These are phyloP conservation scores for Dryobates pubescens DNA, from an alignment of 2,797 vertebrate species.

Conservation along the genomic window DNA sequence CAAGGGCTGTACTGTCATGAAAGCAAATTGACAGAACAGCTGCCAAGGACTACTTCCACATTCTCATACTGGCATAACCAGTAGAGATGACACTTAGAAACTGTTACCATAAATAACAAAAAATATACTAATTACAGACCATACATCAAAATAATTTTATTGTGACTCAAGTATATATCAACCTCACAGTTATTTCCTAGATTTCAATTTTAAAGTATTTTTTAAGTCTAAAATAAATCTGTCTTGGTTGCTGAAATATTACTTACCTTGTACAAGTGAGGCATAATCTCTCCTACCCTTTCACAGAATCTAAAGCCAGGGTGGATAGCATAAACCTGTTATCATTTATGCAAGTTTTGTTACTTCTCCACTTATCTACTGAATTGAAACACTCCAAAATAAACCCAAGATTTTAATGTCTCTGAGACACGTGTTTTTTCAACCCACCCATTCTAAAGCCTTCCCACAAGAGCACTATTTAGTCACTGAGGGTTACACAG, in stretches of 20 bases:
- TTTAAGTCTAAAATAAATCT: neutral
- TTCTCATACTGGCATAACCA: neutral
- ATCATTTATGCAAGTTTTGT: neutral
- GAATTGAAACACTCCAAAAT: neutral
- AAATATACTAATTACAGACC: neutral
- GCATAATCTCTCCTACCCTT: neutral
- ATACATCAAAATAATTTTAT: neutral
- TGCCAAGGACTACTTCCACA: neutral
- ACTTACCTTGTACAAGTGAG: neutral
- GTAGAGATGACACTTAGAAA: neutral
- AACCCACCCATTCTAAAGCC: neutral
- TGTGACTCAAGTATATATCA: neutral
- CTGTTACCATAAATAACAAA: neutral
- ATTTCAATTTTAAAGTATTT: neutral
- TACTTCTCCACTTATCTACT: neutral
- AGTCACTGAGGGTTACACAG: neutral
- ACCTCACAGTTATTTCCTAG: neutral
- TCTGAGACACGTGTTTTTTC: neutral
- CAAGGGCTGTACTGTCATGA: neutral
- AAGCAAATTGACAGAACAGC: neutral
- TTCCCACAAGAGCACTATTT: neutral
- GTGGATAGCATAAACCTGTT: neutral
- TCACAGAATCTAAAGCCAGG: neutral
- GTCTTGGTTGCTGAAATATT: neutral
- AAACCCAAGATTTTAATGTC: neutral